Evolutionary conservation across 2,113 vertebrate genomes (phyloP), one percentile per base, ranked within the genome.

Genomic region (Rhea pennata): DNA sequence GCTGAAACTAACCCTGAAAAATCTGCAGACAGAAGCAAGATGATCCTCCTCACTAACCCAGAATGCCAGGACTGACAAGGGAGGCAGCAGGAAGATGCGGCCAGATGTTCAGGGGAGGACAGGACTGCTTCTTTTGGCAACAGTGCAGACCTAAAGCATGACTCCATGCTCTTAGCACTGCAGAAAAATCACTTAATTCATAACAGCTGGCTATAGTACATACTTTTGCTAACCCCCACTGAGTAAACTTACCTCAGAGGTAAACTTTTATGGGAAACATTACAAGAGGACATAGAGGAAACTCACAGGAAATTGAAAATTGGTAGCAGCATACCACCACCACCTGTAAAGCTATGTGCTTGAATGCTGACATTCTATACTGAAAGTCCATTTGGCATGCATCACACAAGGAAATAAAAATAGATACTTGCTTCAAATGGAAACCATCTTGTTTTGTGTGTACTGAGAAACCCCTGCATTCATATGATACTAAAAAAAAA

Each of bases 251-350:
- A 69, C 16, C 50, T 78, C 23, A 0, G 3, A 80, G 42, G 36
- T 73, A 64, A 89, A 66, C 48, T 86, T 90, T 9, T 12, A 20
- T 12, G 16, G 64, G 80, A 93, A 92, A 78, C 56, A 14, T 24
- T 39, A 66, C 42, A 64, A 58, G 67, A 74, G 71, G 48, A 53
- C 1, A 3, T 16, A 78, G 31, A 83, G 42, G 72, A 93, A 90
- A 96, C 69, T 31, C 12, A 78, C 20, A 83, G 42, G 72, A 93
- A 88, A 96, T 61, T 31, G 51, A 92, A 81, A 58, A n/a, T 51
- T 12, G 80, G 54, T 5, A 77, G 54, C 36, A 77, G 58, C 19
- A 14, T 22, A 64, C 73, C 3, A 88, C 42, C 62, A 77, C 31
- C 56, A 84, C 29, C 86, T 69, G 53, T 54, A 81, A 88, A 19